Conservation (phyloP, 1,140 invertebrate species). For the Drosophila paulistorum region DNA sequence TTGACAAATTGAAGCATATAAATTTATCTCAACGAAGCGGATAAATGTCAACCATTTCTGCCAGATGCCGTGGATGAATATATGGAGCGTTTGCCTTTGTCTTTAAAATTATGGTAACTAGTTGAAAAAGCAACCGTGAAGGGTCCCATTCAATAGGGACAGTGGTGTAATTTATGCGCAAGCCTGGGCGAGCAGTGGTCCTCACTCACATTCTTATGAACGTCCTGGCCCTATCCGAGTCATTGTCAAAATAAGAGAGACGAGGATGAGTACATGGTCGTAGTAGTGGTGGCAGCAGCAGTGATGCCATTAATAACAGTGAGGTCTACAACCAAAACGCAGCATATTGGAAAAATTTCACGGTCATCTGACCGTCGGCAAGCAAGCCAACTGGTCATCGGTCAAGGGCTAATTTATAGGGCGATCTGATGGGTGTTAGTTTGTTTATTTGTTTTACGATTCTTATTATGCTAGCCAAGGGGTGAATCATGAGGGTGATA, state of each 20-base stretch:
- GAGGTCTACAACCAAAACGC: constrained; percentile 51
- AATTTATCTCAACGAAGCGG: constrained; percentile 45
- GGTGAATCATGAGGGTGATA: constrained; percentile 1
- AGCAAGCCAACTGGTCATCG: constrained; percentile 59
- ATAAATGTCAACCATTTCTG: constrained; percentile 56
- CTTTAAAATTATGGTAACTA: constrained; percentile 71
- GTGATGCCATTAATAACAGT: constrained; percentile 5
- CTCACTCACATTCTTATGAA: constrained; percentile 1
- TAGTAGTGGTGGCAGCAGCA: constrained; percentile 2
- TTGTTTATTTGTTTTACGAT: constrained; percentile 55
- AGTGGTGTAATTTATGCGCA: constrained; percentile 62
- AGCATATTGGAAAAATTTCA: constrained; percentile 81
- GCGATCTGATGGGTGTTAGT: constrained; percentile 69
- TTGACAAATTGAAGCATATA: constrained; percentile 69
- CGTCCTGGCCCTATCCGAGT: constrained; percentile 14
- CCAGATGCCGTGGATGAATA: constrained; percentile 38
- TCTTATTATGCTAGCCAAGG: constrained; percentile 60
- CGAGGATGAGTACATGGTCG: constrained; percentile 29
- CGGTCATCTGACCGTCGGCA: constrained; percentile 69
- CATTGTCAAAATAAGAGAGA: constrained; percentile 48
- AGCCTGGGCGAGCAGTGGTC: constrained; percentile 42
- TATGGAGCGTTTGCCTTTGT: constrained; percentile 63
- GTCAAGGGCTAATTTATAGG: constrained; percentile 75
- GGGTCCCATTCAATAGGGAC: background rate
- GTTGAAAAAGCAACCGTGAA: constrained; percentile 49